phyloP scores from a whole-genome alignment of 2,797 vertebrate species.

The Emydoidea blandingii region DNA sequence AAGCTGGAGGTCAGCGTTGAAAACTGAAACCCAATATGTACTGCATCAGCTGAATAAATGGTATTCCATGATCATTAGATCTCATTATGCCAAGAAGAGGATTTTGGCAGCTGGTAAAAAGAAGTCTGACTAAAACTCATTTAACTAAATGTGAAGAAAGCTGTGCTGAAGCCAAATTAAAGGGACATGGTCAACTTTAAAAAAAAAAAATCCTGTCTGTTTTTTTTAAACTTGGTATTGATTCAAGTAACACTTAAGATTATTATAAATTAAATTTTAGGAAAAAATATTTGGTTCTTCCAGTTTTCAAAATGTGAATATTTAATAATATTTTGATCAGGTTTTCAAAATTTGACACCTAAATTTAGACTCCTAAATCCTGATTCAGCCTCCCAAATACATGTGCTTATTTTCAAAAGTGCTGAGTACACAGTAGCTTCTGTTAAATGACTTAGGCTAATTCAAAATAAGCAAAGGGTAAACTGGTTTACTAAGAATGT shows the following conservation, averaged over 20 bases:
- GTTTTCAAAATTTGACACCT: not conserved
- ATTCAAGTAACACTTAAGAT: not conserved
- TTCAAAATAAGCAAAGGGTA: not conserved
- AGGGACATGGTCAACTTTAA: not conserved
- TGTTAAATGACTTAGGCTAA: not conserved
- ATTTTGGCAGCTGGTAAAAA: slow-evolving; percentile 56
- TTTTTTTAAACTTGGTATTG: slow-evolving; percentile 24
- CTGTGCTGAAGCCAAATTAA: not conserved
- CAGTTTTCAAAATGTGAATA: not conserved
- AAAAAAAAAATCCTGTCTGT: not conserved
- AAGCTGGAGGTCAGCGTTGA: not conserved
- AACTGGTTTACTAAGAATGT: not conserved
- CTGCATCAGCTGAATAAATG: slow-evolving; percentile 49
- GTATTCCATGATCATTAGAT: slow-evolving; percentile 13
- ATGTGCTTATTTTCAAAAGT: not conserved
- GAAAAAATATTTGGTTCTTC: not conserved
- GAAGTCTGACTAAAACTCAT: slow-evolving; percentile 47
- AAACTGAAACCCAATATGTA: slow-evolving; percentile 31
- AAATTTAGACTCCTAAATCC: not conserved
- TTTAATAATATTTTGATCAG: not conserved
- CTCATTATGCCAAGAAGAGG: slow-evolving; percentile 60
- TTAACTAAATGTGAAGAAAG: slow-evolving; percentile 29
- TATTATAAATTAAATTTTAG: not conserved
- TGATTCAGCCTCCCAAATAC: slow-evolving; percentile 11
- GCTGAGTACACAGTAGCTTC: not conserved